phyloP scores from a whole-genome alignment of 2,888 invertebrate species.

The Germaria angustata region DNA sequence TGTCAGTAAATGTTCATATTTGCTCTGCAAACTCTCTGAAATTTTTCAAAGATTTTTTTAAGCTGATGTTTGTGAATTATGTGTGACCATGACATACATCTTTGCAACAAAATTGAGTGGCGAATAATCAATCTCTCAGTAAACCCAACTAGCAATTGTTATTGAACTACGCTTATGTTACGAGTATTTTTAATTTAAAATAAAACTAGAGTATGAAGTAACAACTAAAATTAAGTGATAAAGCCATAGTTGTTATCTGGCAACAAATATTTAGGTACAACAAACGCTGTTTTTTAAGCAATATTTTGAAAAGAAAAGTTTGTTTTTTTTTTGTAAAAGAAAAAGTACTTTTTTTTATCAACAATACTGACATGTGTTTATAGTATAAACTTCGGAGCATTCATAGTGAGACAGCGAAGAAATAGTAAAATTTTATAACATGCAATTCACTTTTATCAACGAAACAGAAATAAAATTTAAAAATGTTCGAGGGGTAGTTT shows the following conservation, averaged over 20 bases:
- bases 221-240: constrained; percentile 44
- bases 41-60: not conserved
- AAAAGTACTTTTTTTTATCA: not conserved
- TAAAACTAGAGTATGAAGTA: constrained; percentile 43
- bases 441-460: constrained; percentile 16
- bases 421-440: constrained; percentile 2
- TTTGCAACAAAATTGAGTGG: not conserved
- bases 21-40: not conserved
- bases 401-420: not conserved
- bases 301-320: not conserved
- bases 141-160: not conserved
- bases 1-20: not conserved
- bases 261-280: not conserved
- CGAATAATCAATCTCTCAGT: not conserved
- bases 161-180: constrained; percentile 33
- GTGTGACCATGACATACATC: constrained; percentile 17
- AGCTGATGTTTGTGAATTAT: not conserved
- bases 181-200: constrained; percentile 48
- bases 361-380: not conserved
- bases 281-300: not conserved
- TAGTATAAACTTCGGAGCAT: constrained; percentile 3
- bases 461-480: constrained; percentile 17
- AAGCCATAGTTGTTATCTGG: constrained; percentile 51
- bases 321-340: not conserved
- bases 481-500: constrained; percentile 20